Base-by-base conservation (phyloP, 2,888 invertebrate genomes). In the Alcis repandata region DNA sequence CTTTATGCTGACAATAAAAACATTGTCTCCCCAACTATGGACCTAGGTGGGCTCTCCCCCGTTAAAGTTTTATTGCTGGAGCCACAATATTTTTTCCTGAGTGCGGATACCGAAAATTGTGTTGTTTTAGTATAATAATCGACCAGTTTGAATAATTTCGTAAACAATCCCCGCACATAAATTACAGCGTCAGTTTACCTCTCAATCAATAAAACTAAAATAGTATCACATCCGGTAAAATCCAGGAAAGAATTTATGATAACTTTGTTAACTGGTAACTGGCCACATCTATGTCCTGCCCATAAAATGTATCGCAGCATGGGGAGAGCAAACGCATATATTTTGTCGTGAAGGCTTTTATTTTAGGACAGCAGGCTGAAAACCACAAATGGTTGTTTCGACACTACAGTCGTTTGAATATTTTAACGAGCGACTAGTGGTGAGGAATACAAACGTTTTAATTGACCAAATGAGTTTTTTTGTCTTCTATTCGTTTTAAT, bases 181-280 rank as follows among this genome's bases (percentile, higher is more conserved):
- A 80, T 79, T 71, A 77, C 67, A 70, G 54, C 67, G 76, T 74
- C 67, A 77, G 80, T 85, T 83, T 81, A 85, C 76, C 72, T 82
- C 80, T 79, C 76, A 86, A 87, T 86, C 85, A 81, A 85, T 86
- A 87, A 88, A 87, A 86, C 85, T 71, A 77, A 87, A 88, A 87
- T 86, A 87, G 83, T 78, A 75, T 73, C 67, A 76, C 80, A 76
- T 83, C 84, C 84, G 79, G 83, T 76, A 72, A 69, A 72, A 77
- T 82, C 82, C 83, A 78, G 82, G 74, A 71, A 68, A 70, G 63
- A 62, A 72, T 81, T 83, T 80, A 80, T 79, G 78, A 79, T 75
- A 80, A 77, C 75, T 73, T 71, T 71, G 71, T 71, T 70, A 72
- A 53, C 32, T 71, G 73, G 67, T 70, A 68, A 71, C 70, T 69